phyloP scores from a whole-genome alignment of 2,797 vertebrate genomes.

The Limosa lapponica region DNA sequence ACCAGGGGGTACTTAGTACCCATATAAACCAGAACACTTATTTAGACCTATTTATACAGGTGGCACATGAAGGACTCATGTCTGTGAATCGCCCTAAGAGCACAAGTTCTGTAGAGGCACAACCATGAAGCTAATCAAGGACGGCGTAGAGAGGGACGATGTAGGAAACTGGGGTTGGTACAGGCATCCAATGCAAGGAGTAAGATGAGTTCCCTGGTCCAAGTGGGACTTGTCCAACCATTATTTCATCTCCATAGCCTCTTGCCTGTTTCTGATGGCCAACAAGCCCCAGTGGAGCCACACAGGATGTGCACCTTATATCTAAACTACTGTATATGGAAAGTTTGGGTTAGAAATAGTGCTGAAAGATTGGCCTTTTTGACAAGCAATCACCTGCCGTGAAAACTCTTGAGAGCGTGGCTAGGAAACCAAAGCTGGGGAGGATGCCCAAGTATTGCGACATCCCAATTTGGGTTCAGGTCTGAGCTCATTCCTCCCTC shows the following conservation, averaged over 20 bases:
- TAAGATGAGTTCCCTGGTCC: background rate
- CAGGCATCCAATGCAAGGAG: background rate
- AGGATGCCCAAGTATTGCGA: background rate
- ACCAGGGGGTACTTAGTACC: background rate
- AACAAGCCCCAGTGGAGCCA: background rate
- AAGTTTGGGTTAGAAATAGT: background rate
- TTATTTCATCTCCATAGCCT: background rate
- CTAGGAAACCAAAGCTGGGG: background rate
- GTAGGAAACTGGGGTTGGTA: background rate
- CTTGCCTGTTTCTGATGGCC: background rate
- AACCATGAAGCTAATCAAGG: background rate
- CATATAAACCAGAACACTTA: background rate
- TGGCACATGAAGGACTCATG: background rate
- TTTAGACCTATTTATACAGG: background rate
- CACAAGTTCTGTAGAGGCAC: background rate
- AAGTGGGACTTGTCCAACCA: accelerated
- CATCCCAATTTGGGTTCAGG: background rate
- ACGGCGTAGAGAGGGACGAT: background rate
- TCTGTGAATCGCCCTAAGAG: background rate
- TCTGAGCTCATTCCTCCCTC: background rate
- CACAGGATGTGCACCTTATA: accelerated
- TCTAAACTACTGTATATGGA: background rate
- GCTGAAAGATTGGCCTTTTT: background rate
- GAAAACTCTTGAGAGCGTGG: background rate
- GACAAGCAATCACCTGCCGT: background rate